Conservation (phyloP, 2,888 invertebrate genomes). For the Neoitamus cyanurus region DNA sequence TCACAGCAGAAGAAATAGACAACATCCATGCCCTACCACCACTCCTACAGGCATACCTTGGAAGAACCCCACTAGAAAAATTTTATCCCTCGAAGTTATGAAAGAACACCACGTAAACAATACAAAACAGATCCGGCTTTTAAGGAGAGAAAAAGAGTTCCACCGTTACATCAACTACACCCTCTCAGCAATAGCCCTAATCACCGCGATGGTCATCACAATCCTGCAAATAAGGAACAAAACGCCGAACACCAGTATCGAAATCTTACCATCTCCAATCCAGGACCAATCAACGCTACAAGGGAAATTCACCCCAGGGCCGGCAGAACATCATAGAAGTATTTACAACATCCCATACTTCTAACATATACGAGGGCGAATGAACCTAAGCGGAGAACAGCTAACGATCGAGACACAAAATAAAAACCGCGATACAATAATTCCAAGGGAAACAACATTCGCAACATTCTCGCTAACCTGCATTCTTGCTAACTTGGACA, state of each 20-base stretch:
- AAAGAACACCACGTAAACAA: background rate
- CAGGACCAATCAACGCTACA: too few species aligned
- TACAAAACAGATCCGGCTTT: too few species aligned
- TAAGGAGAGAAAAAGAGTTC: background rate
- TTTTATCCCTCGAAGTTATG: slow-evolving; percentile 47
- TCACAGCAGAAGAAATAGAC: too few species aligned
- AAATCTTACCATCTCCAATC: background rate
- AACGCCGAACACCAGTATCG: background rate
- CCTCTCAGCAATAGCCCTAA: background rate
- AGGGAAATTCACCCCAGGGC: too few species aligned
- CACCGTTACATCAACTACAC: background rate
- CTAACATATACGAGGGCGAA: background rate
- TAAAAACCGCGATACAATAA: too few species aligned
- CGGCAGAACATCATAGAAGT: background rate
- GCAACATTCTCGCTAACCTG: too few species aligned
- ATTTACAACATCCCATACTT: background rate
- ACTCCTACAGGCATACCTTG: too few species aligned
- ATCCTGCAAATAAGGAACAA: background rate
- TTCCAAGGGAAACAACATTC: too few species aligned
- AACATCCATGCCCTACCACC: too few species aligned
- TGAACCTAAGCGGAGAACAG: background rate
- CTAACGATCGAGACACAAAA: background rate
- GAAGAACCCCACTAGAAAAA: too few species aligned
- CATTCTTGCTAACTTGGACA: too few species aligned
- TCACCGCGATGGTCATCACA: background rate